Conservation (phyloP, 2,888 invertebrate genomes). For the Troides oblongomaculatus region DNA sequence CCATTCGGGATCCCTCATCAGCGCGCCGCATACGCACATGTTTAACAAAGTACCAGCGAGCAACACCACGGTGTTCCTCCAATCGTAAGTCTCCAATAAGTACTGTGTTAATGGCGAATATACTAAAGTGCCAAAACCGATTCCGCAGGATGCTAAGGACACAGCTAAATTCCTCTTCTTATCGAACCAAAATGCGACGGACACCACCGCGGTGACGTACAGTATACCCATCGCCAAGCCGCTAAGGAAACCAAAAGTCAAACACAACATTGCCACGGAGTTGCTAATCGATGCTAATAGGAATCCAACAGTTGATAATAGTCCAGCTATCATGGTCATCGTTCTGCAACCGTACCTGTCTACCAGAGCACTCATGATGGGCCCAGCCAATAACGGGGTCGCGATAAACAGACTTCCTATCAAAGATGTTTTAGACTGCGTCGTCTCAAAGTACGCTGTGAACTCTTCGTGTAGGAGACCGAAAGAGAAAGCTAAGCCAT, state of each 20-base stretch:
- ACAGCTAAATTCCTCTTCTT: slow-evolving; percentile 91
- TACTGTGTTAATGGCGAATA: slow-evolving; percentile 91
- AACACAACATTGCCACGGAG: slow-evolving; percentile 86
- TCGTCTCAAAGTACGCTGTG: slow-evolving; percentile 86
- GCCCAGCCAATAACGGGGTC: slow-evolving; percentile 91
- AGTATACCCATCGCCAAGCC: slow-evolving; percentile 90
- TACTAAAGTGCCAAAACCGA: slow-evolving; percentile 93
- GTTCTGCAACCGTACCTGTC: slow-evolving; percentile 89
- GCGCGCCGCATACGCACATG: slow-evolving; percentile 90
- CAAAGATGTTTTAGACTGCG: slow-evolving; percentile 91
- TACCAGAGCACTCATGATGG: slow-evolving; percentile 90
- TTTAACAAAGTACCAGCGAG: slow-evolving; percentile 90
- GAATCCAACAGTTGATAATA: slow-evolving; percentile 87
- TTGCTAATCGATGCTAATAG: slow-evolving; percentile 84
- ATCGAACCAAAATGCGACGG: slow-evolving; percentile 95
- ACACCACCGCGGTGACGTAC: slow-evolving; percentile 93
- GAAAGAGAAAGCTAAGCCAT: slow-evolving; percentile 95
- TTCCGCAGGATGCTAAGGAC: slow-evolving; percentile 92
- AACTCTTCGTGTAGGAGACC: slow-evolving; percentile 92
- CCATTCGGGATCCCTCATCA: slow-evolving; percentile 95
- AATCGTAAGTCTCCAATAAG: slow-evolving; percentile 86
- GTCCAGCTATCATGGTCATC: slow-evolving; percentile 86
- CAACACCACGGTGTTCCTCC: slow-evolving; percentile 89
- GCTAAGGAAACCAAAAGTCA: slow-evolving; percentile 91
- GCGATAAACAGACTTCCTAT: slow-evolving; percentile 94